These are phyloP conservation scores for Linyphia triangularis DNA, from an alignment of 2,888 invertebrate genomes.

Conservation along the genomic window DNA sequence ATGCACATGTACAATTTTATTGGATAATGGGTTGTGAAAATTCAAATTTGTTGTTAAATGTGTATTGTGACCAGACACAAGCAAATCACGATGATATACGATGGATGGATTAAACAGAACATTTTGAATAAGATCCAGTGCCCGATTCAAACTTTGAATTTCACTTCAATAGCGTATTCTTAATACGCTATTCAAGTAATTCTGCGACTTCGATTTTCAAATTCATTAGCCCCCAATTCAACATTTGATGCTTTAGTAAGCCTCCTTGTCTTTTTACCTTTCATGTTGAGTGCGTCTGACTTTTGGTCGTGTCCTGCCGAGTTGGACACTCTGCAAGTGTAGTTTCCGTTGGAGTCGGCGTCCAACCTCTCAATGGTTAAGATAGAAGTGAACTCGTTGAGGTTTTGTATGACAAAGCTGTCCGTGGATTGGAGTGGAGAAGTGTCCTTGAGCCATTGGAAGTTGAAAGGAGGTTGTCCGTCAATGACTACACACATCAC, in stretches of 20 bases:
- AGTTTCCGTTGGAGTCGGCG: slow-evolving; percentile 41
- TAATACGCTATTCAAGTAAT: not conserved
- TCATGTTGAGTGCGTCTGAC: slow-evolving; percentile 23
- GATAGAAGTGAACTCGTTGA: slow-evolving; percentile 33
- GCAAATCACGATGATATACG: not conserved
- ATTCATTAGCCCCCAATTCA: not conserved
- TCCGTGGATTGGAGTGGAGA: not conserved
- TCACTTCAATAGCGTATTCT: not conserved
- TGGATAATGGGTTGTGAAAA: too few relatives aligned
- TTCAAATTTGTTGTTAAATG: too few relatives aligned
- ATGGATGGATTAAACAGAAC: not conserved
- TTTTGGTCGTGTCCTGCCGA: slow-evolving; percentile 20
- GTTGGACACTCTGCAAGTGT: slow-evolving; percentile 64
- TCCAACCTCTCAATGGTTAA: slow-evolving; percentile 20
- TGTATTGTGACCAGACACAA: too few relatives aligned
- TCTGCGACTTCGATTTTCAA: not conserved
- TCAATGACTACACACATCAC: slow-evolving; percentile 49
- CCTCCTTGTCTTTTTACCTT: slow-evolving; percentile 14
- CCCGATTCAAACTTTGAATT: not conserved
- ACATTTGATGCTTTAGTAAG: not conserved
- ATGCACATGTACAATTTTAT: too few relatives aligned
- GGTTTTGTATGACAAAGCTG: not conserved
- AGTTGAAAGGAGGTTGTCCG: slow-evolving; percentile 65
- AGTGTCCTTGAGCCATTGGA: slow-evolving; percentile 57
- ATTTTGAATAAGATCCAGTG: not conserved